Percentiles rank a stretch among this genome's conserved stretches.
Conservation (phyloP, 1,140 invertebrate genomes). For the Wiebesia pumilae region DNA sequence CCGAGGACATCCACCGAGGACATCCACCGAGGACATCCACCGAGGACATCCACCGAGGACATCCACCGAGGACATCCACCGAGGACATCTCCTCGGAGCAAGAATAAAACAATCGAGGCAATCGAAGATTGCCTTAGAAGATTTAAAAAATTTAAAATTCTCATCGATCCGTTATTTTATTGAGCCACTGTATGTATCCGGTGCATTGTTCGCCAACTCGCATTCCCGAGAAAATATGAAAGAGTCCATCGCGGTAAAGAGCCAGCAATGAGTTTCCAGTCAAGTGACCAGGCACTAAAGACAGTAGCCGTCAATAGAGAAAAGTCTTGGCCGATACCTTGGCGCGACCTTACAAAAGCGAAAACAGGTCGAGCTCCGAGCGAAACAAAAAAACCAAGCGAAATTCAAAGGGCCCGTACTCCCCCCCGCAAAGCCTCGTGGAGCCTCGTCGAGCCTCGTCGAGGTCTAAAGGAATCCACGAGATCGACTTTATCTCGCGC, state of each 20-base stretch:
- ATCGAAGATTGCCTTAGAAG: no score
- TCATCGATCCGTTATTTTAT: background rate
- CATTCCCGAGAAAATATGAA: background rate
- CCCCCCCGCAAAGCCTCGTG: background rate
- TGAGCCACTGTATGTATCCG: background rate
- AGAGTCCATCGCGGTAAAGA: background rate
- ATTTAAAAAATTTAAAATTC: background rate
- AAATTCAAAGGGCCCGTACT: background rate
- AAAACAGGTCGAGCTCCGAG: constrained; percentile 13
- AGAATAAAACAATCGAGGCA: background rate
- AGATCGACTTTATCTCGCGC: constrained; percentile 24
- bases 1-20: no score
- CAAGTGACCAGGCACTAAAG: constrained; percentile 33
- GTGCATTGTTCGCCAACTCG: background rate
- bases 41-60: no score
- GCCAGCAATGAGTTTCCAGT: constrained; percentile 34
- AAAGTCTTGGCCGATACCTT: constrained; percentile 26
- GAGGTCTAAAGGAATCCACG: no score
- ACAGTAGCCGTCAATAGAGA: background rate
- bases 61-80: no score
- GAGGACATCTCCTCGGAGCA: no score
- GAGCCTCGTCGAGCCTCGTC: background rate
- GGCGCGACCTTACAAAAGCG: background rate
- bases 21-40: no score
- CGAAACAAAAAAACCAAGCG: background rate